Conservation (phyloP, 2,888 invertebrate species). For the Drosophila borborema region DNA sequence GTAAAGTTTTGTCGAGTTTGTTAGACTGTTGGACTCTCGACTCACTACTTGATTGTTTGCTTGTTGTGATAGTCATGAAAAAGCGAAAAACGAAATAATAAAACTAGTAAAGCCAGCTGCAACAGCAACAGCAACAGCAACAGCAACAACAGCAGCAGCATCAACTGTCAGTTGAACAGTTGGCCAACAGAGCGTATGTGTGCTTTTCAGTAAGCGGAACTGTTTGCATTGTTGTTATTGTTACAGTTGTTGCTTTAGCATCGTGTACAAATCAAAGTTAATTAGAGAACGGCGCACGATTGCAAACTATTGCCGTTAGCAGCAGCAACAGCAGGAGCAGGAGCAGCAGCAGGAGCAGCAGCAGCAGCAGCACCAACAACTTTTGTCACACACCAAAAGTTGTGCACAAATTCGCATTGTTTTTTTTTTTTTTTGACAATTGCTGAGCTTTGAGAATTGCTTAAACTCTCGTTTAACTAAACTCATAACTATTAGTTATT, state of each 20-base stretch:
- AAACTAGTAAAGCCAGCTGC: slow-evolving; percentile 24
- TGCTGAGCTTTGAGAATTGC: slow-evolving; percentile 10
- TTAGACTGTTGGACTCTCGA: slow-evolving; percentile 38
- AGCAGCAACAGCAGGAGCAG: neutral
- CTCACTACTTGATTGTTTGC: slow-evolving; percentile 62
- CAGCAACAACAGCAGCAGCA: slow-evolving; percentile 23
- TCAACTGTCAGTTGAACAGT: slow-evolving; percentile 36
- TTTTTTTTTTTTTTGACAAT: slow-evolving; percentile 13
- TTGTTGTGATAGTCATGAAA: slow-evolving; percentile 53
- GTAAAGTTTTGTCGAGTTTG: slow-evolving; percentile 47
- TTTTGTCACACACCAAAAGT: slow-evolving; percentile 23
- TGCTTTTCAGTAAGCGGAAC: slow-evolving; percentile 18
- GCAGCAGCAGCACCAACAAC: slow-evolving; percentile 1
- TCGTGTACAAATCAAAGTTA: slow-evolving; percentile 54
- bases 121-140: slow-evolving; percentile 16
- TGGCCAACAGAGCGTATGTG: slow-evolving; percentile 32
- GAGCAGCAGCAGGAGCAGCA: neutral
- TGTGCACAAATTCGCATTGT: slow-evolving; percentile 20
- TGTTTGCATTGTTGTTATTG: slow-evolving; percentile 17
- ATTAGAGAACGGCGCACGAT: slow-evolving; percentile 40
- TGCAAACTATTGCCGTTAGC: slow-evolving; percentile 28
- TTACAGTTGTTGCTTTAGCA: slow-evolving; percentile 12
- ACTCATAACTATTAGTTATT: slow-evolving; percentile 14
- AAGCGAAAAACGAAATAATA: slow-evolving; percentile 35
- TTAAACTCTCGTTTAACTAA: slow-evolving; percentile 28